A percentile compares a stretch with the other conserved stretches of the same genome.
These are phyloP conservation scores for Tenualosa thibaudeaui DNA, from an alignment of 2,797 vertebrate genomes.

Conservation along the genomic window DNA sequence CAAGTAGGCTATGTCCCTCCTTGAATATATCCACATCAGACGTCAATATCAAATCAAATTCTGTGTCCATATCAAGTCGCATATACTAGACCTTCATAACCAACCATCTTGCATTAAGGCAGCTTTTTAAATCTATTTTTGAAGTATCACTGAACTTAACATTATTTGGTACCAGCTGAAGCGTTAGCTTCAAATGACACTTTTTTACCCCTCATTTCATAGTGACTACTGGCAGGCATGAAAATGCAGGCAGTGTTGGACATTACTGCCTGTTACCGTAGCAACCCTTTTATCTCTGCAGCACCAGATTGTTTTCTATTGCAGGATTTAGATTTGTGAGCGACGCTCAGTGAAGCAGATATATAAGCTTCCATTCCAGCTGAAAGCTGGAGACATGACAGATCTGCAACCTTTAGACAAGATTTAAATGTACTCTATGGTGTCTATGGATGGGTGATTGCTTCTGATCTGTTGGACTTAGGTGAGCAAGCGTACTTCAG, in stretches of 20 bases:
- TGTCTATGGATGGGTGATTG: background rate
- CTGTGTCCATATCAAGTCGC: background rate
- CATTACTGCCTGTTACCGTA: conserved; percentile 57
- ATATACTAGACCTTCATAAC: background rate
- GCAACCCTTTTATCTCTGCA: conserved; percentile 60
- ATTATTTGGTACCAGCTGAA: background rate
- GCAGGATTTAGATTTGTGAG: conserved; percentile 52
- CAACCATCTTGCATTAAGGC: background rate
- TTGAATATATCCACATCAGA: background rate
- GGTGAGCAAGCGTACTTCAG: background rate
- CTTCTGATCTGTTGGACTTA: background rate
- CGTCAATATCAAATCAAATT: background rate
- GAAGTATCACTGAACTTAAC: background rate
- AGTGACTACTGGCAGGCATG: conserved; percentile 41
- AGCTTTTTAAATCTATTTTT: background rate
- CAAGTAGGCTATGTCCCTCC: background rate
- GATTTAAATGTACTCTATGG: background rate
- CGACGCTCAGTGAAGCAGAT: conserved; percentile 28
- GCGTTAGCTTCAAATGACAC: background rate
- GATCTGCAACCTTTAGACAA: conserved; percentile 46
- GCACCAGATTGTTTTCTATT: conserved; percentile 53
- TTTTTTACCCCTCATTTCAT: conserved; percentile 14
- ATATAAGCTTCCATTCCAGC: conserved; percentile 29
- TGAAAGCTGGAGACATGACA: conserved; percentile 26
- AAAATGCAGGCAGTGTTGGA: conserved; percentile 42